These are phyloP conservation scores for Tachuris rubrigastra DNA, from an alignment of 2,113 vertebrate species.

Conservation along the genomic window DNA sequence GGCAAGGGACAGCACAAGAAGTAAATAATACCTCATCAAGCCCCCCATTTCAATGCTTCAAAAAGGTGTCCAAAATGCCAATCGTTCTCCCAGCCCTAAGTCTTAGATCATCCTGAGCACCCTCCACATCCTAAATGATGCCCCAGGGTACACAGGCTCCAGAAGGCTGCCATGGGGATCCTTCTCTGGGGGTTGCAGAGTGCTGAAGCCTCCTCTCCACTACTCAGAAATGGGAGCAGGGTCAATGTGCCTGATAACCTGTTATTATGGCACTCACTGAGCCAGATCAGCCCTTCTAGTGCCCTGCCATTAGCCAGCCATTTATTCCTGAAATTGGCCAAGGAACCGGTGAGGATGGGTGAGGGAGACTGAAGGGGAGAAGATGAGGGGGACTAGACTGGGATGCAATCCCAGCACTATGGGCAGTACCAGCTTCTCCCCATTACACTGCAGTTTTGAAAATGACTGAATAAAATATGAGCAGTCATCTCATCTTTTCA, in stretches of 20 bases:
- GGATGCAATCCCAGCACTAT: background rate
- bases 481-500: background rate
- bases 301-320: background rate
- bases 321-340: background rate
- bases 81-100: background rate
- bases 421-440: background rate
- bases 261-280: background rate
- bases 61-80: background rate
- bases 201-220: background rate
- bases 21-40: background rate
- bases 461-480: background rate
- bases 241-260: background rate
- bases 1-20: background rate
- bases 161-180: background rate
- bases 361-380: background rate
- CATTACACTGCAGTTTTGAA: background rate
- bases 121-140: background rate
- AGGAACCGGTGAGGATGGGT: background rate
- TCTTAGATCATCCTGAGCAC: background rate
- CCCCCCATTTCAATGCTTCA: background rate
- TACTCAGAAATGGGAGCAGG: background rate
- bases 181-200: fast-evolving
- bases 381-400: fast-evolving
- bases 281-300: background rate
- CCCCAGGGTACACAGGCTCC: background rate